Conservation (phyloP, 2,113 vertebrate species). For the Phycodurus eques region DNA sequence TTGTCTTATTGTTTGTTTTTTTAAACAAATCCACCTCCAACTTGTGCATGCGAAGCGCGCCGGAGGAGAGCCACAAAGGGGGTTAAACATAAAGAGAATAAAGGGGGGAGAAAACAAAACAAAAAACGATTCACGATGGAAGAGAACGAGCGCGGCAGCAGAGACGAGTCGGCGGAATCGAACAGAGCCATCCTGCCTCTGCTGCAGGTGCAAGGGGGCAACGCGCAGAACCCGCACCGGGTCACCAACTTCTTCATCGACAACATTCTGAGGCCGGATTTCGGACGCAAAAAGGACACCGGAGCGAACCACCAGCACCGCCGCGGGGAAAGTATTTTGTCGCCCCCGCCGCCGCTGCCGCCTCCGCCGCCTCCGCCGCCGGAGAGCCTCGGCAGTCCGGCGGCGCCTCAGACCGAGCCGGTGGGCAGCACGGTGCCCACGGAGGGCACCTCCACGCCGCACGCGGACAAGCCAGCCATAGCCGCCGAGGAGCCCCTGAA, state of each 20-base stretch:
- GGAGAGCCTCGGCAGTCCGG: conserved; percentile 72
- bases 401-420: conserved; percentile 71
- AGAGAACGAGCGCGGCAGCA: conserved; percentile 81
- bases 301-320: conserved; percentile 27
- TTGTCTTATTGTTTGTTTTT: conserved; percentile 29
- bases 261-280: conserved; percentile 92
- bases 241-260: conserved; percentile 98
- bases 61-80: background rate
- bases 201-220: conserved; percentile 77
- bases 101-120: conserved; percentile 59
- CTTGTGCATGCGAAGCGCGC: background rate
- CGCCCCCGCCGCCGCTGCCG: conserved; percentile 40
- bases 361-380: conserved; percentile 39
- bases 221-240: conserved; percentile 83
- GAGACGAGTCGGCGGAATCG: conserved; percentile 79
- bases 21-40: background rate
- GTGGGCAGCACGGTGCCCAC: conserved; percentile 73
- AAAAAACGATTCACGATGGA: conserved; percentile 84
- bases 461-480: conserved; percentile 75
- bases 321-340: conserved; percentile 63
- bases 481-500: conserved; percentile 80
- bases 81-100: conserved; percentile 43
- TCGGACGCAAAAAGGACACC: conserved; percentile 85
- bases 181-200: conserved; percentile 78
- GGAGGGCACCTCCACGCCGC: conserved; percentile 82